These are phyloP conservation scores for Agrotis ipsilon DNA, from an alignment of 2,888 invertebrate genomes.

Conservation along the genomic window DNA sequence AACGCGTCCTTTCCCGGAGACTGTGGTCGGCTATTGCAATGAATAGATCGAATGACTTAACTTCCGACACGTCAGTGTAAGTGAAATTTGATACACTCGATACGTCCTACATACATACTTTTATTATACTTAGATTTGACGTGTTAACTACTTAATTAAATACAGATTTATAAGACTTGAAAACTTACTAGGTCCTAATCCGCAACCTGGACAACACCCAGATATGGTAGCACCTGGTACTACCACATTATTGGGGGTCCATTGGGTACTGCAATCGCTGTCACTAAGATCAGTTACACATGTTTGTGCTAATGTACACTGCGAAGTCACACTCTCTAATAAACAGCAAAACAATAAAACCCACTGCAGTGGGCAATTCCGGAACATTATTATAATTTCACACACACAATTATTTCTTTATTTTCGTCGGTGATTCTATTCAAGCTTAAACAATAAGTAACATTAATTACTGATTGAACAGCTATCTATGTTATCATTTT, in stretches of 20 bases:
- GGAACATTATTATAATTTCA: constrained; percentile 49
- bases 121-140: background rate
- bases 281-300: constrained; percentile 82
- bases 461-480: constrained; percentile 72
- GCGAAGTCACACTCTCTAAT: constrained; percentile 63
- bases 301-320: constrained; percentile 77
- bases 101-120: constrained; percentile 30
- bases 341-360: constrained; percentile 59
- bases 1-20: constrained; percentile 74
- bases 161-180: background rate
- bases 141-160: background rate
- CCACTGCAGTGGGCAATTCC: constrained; percentile 43
- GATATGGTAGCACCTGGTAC: constrained; percentile 74
- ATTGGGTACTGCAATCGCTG: constrained; percentile 69
- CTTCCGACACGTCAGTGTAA: constrained; percentile 68
- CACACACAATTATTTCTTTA: constrained; percentile 32
- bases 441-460: constrained; percentile 69
- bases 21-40: constrained; percentile 69
- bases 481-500: constrained; percentile 67
- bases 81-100: constrained; percentile 65
- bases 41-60: constrained; percentile 67
- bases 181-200: constrained; percentile 41
- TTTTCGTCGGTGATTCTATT: constrained; percentile 54
- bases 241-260: constrained; percentile 67
- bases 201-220: constrained; percentile 88